Conservation (phyloP, 2,888 invertebrate species). For the Volucella zonaria region DNA sequence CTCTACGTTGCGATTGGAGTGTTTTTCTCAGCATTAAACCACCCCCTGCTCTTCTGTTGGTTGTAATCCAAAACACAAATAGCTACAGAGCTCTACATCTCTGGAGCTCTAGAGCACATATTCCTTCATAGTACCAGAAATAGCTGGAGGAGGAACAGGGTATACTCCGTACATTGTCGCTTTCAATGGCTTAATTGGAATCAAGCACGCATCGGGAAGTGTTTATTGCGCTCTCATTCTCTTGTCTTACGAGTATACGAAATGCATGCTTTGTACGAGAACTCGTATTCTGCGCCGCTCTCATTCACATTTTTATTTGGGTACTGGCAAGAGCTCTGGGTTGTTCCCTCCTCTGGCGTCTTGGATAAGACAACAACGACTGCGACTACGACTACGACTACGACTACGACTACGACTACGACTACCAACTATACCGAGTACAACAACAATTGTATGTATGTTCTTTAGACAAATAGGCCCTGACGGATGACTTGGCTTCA, state of each 20-base stretch:
- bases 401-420: background rate
- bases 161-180: conserved; percentile 43
- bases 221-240: conserved; percentile 72
- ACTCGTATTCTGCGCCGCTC: conserved; percentile 38
- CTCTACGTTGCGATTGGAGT: conserved; percentile 46
- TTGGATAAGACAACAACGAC: background rate
- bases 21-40: conserved; percentile 21
- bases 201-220: conserved; percentile 74
- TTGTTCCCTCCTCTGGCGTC: background rate
- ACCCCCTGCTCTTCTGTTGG: conserved; percentile 11
- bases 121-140: conserved; percentile 20
- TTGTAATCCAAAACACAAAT: conserved; percentile 62
- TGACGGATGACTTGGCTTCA: conserved; percentile 41
- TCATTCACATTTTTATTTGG: conserved; percentile 44
- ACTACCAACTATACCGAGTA: too few species aligned
- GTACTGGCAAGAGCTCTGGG: conserved; percentile 4
- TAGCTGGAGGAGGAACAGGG: conserved; percentile 43
- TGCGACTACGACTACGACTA: background rate
- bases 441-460: background rate
- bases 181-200: conserved; percentile 73
- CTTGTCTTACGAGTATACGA: conserved; percentile 35
- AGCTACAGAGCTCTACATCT: conserved; percentile 41
- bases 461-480: conserved; percentile 41
- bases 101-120: background rate
- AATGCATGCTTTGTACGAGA: conserved; percentile 10